A percentile compares a stretch with the other conserved stretches of the same genome.
phyloP scores from a whole-genome alignment of 2,888 invertebrate genomes.

The Pseudanteris insignis region DNA sequence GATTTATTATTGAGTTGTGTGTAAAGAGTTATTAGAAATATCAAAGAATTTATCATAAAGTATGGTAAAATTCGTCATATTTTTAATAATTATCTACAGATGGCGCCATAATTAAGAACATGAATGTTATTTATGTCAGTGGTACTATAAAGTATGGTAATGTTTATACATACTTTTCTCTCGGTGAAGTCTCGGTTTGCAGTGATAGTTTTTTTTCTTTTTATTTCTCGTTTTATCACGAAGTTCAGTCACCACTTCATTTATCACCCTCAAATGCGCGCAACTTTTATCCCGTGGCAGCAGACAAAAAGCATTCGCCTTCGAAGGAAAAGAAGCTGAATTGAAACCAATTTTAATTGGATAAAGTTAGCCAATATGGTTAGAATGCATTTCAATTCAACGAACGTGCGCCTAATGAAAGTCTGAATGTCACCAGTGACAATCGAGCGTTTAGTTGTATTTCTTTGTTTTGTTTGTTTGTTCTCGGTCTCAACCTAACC shows the following conservation, averaged over 20 bases:
- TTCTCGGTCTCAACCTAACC: not conserved
- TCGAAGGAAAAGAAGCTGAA: slow-evolving; percentile 5
- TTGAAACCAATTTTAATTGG: slow-evolving; percentile 9
- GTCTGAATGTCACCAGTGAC: slow-evolving; percentile 13
- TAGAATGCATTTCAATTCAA: slow-evolving; percentile 17
- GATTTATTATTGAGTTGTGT: too few relatives aligned
- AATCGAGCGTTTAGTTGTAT: not conserved
- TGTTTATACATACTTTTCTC: too few relatives aligned
- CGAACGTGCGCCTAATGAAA: slow-evolving; percentile 4
- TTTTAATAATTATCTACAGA: too few relatives aligned
- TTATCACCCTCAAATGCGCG: slow-evolving; percentile 25
- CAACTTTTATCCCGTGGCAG: slow-evolving; percentile 6
- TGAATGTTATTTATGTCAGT: too few relatives aligned
- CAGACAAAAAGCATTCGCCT: slow-evolving; percentile 23
- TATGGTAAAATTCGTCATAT: too few relatives aligned
- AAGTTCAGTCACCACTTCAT: slow-evolving; percentile 26
- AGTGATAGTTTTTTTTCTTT: slow-evolving; percentile 5
- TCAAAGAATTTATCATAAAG: too few relatives aligned
- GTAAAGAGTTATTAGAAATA: too few relatives aligned
- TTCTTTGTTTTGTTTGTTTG: not conserved
- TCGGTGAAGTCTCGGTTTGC: slow-evolving; percentile 4
- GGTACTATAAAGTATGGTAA: too few relatives aligned
- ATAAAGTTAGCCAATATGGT: not conserved
- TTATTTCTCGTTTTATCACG: too few relatives aligned
- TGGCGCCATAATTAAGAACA: too few relatives aligned